Evolutionary conservation across 2,113 vertebrate species (phyloP).

Genomic region (Labeo rohita): DNA sequence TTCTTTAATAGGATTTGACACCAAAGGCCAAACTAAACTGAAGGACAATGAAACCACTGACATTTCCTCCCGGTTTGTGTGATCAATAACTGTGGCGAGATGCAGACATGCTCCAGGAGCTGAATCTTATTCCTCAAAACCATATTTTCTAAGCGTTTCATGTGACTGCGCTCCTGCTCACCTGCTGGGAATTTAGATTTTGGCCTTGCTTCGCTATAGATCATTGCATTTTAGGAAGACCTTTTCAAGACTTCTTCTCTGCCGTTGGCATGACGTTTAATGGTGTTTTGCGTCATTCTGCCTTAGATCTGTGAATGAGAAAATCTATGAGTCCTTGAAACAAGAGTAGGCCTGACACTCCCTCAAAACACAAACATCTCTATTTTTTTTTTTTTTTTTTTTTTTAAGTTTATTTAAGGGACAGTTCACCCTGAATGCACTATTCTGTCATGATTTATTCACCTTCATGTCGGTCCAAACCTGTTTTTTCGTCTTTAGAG

Average conservation of each 20-base stretch:
- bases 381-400: background rate
- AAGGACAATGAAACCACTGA: conserved; percentile 67
- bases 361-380: background rate
- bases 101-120: conserved; percentile 52
- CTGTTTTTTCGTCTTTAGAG: background rate
- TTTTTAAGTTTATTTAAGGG: background rate
- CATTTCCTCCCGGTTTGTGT: conserved; percentile 66
- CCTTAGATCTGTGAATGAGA: background rate
- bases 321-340: background rate
- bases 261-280: background rate
- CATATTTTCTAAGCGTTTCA: conserved; percentile 17
- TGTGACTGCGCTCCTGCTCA: conserved; percentile 19
- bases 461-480: background rate
- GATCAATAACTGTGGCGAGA: conserved; percentile 65
- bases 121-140: conserved; percentile 55
- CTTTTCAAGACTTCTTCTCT: background rate
- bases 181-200: background rate
- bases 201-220: background rate
- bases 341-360: background rate
- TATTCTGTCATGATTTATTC: background rate
- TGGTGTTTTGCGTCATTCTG: background rate
- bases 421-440: background rate
- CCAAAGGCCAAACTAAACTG: conserved; percentile 67
- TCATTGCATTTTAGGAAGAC: background rate
- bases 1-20: conserved; percentile 68